phyloP scores from a whole-genome alignment of 2,888 invertebrate genomes.

The Dione vanillae region DNA sequence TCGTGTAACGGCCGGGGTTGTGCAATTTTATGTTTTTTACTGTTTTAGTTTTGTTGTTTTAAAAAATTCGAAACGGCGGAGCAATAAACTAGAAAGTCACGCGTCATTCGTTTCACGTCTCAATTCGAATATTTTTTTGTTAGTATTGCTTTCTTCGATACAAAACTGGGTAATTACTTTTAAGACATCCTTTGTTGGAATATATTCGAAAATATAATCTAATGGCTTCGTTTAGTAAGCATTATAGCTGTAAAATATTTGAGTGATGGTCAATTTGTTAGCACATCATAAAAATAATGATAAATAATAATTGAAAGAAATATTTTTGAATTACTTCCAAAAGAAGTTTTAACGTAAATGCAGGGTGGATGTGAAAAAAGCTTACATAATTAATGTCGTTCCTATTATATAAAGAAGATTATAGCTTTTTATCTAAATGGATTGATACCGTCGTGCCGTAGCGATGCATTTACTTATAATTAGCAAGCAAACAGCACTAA shows the following conservation, averaged over 20 bases:
- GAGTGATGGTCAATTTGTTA: constrained; percentile 19
- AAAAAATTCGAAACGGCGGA: constrained; percentile 53
- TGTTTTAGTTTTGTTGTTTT: constrained; percentile 59
- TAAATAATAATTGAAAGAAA: constrained; percentile 5
- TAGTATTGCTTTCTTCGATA: constrained; percentile 64
- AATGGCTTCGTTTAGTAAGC: constrained; percentile 19
- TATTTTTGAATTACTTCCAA: constrained; percentile 15
- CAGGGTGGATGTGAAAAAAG: too few relatives aligned
- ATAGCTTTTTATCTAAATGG: neutral
- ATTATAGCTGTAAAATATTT: constrained; percentile 31
- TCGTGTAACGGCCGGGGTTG: constrained; percentile 50
- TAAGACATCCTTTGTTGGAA: constrained; percentile 51
- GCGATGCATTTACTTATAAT: neutral
- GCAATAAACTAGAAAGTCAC: constrained; percentile 76
- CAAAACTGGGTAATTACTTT: constrained; percentile 58
- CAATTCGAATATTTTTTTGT: constrained; percentile 56
- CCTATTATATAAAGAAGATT: neutral
- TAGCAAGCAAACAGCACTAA: too few relatives aligned
- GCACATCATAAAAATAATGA: constrained; percentile 11
- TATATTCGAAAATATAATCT: constrained; percentile 32
- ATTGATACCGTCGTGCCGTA: neutral
- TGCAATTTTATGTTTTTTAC: constrained; percentile 62
- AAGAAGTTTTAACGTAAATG: too few relatives aligned
- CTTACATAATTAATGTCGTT: too few relatives aligned
- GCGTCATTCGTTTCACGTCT: constrained; percentile 52